Base-by-base conservation (phyloP, 2,797 vertebrate species). In the Lepus townsendii region DNA sequence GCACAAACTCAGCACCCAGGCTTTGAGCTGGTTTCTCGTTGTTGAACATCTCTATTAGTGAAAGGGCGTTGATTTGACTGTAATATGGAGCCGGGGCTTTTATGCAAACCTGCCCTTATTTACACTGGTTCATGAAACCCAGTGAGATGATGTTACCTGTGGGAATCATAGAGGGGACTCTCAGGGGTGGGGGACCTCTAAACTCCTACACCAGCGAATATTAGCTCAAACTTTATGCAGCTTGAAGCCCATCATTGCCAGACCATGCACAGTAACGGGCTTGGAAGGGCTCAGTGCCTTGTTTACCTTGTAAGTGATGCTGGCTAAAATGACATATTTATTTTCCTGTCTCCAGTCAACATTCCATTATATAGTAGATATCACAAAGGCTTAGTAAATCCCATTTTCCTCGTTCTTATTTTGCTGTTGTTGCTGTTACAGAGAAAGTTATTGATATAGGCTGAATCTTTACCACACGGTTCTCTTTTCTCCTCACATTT, bases 21-120 rank as follows among this genome's bases (percentile, higher is more conserved):
- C 97, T 98, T 97, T 97, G 98, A 98, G 97, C 95, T 96, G 96
- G 97, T 97, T 98, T 97, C 94, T 97, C 96, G 97, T 93, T 97
- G 91, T 71, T 96, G 96, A 97, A 95, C 0, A 0, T 97, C 96
- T 97, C 88, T 96, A 95, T 97, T 97, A 97, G 98, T 77, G 54
- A 96, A 96, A 95, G 88, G 91, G 96, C 94, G 97, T 98, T 98
- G 97, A 98, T 98, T 98, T 98, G 94, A 63, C 97, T 97, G 98
- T 96, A 96, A 94, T 97, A 97, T 69, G 96, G 95, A 97, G 95
- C 94, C 20, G 9, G 94, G 96, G 95, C 35, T 91, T 96, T 94
- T 93, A 95, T 65, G 83, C 30, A 7, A 82, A 89, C 83, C 83
- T 96, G 88, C 35, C 76, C 93, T 96, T 97, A 97, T 95, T 98